Percentiles rank a stretch among this genome's conserved stretches.
These are phyloP conservation scores for Taxidea taxus DNA, from an alignment of 2,113 vertebrate species.

Conservation along the genomic window DNA sequence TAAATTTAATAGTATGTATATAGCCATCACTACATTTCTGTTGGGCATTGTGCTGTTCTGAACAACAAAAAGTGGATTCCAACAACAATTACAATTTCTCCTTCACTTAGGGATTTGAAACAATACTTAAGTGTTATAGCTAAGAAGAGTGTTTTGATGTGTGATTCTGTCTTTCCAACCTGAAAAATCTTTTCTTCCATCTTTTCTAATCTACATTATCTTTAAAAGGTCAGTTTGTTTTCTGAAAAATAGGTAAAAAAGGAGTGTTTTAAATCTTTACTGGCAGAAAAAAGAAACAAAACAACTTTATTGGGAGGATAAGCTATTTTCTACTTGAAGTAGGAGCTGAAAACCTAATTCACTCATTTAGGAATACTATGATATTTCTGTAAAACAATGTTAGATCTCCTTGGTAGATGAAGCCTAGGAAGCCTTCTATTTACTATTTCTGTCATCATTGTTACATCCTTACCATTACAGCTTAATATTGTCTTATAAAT, in stretches of 20 bases:
- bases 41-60: not conserved
- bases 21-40: not conserved
- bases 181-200: not conserved
- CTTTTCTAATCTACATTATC: not conserved
- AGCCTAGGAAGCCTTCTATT: not conserved
- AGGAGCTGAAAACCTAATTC: not conserved
- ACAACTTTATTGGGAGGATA: not conserved
- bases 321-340: not conserved
- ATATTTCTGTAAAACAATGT: not conserved
- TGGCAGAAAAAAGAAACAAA: not conserved
- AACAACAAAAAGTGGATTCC: not conserved
- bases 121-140: not conserved
- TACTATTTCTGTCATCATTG: not conserved
- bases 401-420: not conserved
- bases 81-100: not conserved
- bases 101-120: not conserved
- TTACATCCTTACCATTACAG: not conserved
- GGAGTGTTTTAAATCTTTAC: not conserved
- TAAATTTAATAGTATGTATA: not conserved
- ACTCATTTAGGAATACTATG: not conserved
- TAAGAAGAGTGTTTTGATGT: not conserved
- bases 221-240: not conserved
- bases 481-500: not conserved
- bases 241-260: not conserved
- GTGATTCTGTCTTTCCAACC: conserved; percentile 1